These are phyloP conservation scores for Procapra przewalskii DNA, from an alignment of 2,113 vertebrate genomes.

Conservation along the genomic window DNA sequence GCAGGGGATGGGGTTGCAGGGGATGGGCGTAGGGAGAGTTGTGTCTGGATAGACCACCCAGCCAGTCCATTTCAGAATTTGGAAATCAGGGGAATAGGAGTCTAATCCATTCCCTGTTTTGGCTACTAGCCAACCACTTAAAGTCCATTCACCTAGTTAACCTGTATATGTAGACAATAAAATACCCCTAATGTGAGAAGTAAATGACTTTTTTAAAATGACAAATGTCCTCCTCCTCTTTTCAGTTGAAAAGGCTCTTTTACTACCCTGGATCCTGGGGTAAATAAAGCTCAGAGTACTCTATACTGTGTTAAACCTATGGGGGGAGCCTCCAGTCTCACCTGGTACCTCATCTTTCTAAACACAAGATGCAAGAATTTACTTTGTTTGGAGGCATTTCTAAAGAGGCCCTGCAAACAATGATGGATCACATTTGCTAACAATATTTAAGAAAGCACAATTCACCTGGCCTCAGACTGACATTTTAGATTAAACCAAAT, in stretches of 20 bases:
- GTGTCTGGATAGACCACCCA: neutral
- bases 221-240: neutral
- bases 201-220: neutral
- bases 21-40: fast-evolving
- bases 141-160: neutral
- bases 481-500: neutral
- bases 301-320: fast-evolving
- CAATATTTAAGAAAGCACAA: neutral
- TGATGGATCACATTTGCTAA: neutral
- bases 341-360: neutral
- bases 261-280: neutral
- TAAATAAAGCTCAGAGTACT: neutral
- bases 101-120: constrained; percentile 32
- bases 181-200: neutral
- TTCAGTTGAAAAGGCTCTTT: neutral
- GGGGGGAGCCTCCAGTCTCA: neutral
- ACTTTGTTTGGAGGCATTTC: neutral
- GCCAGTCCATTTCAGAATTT: constrained; percentile 9
- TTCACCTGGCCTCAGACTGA: neutral
- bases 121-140: constrained; percentile 11
- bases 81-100: neutral
- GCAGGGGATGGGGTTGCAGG: fast-evolving
- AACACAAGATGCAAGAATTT: neutral
- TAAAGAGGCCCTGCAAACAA: neutral
- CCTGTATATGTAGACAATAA: neutral